Evolutionary conservation across 2,888 invertebrate species (phyloP).

Genomic region (Hymenopus coronatus): DNA sequence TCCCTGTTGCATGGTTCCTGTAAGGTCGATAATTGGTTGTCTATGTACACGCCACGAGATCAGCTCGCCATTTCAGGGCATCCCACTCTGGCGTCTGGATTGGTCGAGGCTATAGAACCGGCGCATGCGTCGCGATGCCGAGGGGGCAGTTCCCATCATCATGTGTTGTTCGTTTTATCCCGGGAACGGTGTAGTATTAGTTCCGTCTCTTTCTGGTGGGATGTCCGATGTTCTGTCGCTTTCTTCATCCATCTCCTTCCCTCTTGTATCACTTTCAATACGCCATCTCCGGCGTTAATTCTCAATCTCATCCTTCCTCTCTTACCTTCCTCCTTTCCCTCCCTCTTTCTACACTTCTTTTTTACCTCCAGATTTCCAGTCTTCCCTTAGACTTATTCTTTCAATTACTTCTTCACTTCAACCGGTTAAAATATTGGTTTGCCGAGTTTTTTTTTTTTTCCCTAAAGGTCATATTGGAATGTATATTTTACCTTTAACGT

Average conservation of each 20-base stretch:
- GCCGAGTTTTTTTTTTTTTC: too few relatives aligned
- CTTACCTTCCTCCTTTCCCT: neutral
- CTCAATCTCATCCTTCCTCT: constrained; percentile 28
- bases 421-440: neutral
- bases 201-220: neutral
- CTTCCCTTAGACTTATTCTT: neutral
- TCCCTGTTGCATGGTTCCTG: constrained; percentile 20
- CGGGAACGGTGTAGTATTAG: neutral
- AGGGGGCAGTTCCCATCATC: constrained; percentile 18
- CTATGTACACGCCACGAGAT: constrained; percentile 23
- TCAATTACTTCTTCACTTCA: neutral
- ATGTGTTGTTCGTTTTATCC: neutral
- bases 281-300: constrained; percentile 30
- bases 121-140: constrained; percentile 27
- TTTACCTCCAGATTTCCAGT: neutral
- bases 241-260: neutral
- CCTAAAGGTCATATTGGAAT: too few relatives aligned
- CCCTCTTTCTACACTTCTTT: neutral
- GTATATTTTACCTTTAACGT: too few relatives aligned
- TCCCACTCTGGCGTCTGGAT: constrained; percentile 30
- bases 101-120: constrained; percentile 20
- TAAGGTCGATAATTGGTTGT: constrained; percentile 33
- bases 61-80: constrained; percentile 32
- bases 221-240: neutral
- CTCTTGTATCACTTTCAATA: constrained; percentile 16